Evolutionary conservation across 2,888 invertebrate species (phyloP), one percentile per base, ranked within the genome.

Genomic region (Drosophila prostipennis): DNA sequence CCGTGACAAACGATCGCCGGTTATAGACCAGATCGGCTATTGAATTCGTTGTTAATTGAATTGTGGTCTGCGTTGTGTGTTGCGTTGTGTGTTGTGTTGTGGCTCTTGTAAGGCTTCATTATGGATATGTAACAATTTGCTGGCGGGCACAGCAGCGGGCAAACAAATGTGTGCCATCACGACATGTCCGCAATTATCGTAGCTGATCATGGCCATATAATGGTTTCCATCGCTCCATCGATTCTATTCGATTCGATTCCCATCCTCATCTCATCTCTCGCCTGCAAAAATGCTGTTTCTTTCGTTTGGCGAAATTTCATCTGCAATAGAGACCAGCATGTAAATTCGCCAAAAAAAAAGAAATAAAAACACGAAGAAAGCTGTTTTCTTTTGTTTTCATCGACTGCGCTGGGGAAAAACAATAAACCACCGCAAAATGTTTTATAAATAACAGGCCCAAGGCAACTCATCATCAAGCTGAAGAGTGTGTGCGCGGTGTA

Each of bases 31-130:
- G 43, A 72, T 49, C 54, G 53, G 37, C 32, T 34, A 34, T 48
- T 69, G 46, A 45, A 32, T 77, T 71, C 56, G 51, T 40, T 58
- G 55, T 63, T 73, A 74, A 79, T 81, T 69, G 77, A 70, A 55
- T 60, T 43, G 68, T 69, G 60, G 55, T 36, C 36, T 19, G 19
- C 1, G 19, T 19, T 19, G 19, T 19, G n/a, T n/a, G n/a, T n/a
- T n/a, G n/a, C n/a, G n/a, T n/a, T n/a, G n/a, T n/a, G n/a, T n/a
- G n/a, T n/a, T n/a, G 19, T 19, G 58, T 60, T 14, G 49, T 19
- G 10, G 23, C 36, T 46, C 45, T 58, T 54, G 43, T 79, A 73
- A 52, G 79, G 82, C 75, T 79, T 79, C 82, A 55, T 55, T 74
- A 57, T 53, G 49, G 40, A 53, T 48, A 51, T 49, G 43, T 49